Conservation (phyloP, 2,888 invertebrate genomes). For the Amphipoea oculea region DNA sequence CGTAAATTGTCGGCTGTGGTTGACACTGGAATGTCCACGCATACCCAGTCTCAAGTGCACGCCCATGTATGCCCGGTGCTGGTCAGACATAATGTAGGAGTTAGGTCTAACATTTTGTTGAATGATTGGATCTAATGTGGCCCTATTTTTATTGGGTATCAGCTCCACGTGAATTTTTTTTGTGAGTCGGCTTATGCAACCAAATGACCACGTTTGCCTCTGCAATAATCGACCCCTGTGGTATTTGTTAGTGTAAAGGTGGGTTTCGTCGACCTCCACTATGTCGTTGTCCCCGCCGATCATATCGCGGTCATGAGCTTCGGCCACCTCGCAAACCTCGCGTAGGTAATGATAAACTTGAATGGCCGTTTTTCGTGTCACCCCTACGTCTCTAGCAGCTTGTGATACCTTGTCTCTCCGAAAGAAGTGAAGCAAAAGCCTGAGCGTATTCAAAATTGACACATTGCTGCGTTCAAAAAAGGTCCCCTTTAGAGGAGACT, state of each 20-base stretch:
- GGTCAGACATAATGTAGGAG: constrained; percentile 26
- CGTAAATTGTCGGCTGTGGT: constrained; percentile 23
- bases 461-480: constrained; percentile 13
- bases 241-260: constrained; percentile 11
- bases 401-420: too few species aligned
- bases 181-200: constrained; percentile 11
- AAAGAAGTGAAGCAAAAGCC: constrained; percentile 4
- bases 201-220: constrained; percentile 31
- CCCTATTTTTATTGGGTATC: constrained; percentile 13
- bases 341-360: too few species aligned
- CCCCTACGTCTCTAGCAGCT: too few species aligned
- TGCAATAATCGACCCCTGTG: constrained; percentile 22
- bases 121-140: constrained; percentile 30
- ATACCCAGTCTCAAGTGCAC: constrained; percentile 24
- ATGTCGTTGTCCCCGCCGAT: too few species aligned
- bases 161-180: constrained; percentile 29
- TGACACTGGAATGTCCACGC: constrained; percentile 27
- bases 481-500: not conserved
- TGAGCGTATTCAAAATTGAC: not conserved
- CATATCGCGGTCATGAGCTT: too few species aligned
- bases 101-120: too few species aligned
- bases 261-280: too few species aligned
- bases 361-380: too few species aligned
- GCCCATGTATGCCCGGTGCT: constrained; percentile 15
- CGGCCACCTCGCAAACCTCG: too few species aligned